Base-by-base conservation (phyloP, 2,888 invertebrate genomes). In the Oligia fasciuncula region DNA sequence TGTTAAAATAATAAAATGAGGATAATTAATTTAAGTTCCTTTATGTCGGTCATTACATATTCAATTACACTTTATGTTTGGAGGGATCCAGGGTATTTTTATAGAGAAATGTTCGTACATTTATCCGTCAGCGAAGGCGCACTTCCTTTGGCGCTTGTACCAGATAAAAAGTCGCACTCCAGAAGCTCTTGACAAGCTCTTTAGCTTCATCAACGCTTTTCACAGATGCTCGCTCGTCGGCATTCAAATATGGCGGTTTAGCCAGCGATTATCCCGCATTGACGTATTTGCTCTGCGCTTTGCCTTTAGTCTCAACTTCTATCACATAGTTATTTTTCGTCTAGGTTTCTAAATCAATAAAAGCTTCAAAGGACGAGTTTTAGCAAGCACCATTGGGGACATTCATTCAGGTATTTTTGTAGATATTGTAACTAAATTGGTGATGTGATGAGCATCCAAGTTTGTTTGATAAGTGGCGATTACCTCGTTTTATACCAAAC, bases 131-230 rank as follows among this genome's bases (percentile, higher is more conserved):
- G 66, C 65, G 69, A 77, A 71, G 63, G 73, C 68, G 67, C 71
- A 71, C 83, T 86, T 84, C 79, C 77, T 79, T 84, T 79, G 70
- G 75, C 80, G 71, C 78, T 77, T 81, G 70, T 82, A 84, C 84
- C 87, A 84, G 85, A 89, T 87, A 84, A 80, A 87, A 85, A 88
- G 87, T 81, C 76, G 67, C 84, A 73, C 88, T 86, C 76, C 54
- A 79, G 79, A 76, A 83, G 78, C 87, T 79, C 89, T 90, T 86
- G 80, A 85, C 87, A 67, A 72, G 81, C 85, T 85, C 89, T 91
- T 87, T 84, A 89, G 91, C 85, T 88, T 90, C 91, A 90, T 92
- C 92, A 91, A 88, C 90, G 88, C 89, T 91, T 89, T 92, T 90
- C 88, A 91, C 83, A 82, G 86, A 89, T 84, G 88, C 91, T 90